These are phyloP conservation scores for Onchidella celtica DNA, from an alignment of 2,888 invertebrate genomes.

Conservation along the genomic window DNA sequence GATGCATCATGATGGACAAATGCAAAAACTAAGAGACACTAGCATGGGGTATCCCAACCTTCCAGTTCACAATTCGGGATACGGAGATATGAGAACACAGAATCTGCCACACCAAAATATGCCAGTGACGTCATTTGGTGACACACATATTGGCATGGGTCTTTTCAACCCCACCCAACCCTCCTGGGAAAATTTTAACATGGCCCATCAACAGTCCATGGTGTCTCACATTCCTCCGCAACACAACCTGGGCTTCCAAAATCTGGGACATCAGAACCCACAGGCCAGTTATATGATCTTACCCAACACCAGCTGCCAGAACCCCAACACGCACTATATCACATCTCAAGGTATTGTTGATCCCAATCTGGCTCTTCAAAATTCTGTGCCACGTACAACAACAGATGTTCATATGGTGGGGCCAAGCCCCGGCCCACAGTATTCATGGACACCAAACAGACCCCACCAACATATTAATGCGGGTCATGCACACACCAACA, in stretches of 20 bases:
- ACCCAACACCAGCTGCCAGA: slow-evolving; percentile 13
- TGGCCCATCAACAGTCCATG: slow-evolving; percentile 8
- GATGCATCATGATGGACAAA: background rate
- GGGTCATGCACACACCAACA: background rate
- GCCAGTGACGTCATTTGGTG: slow-evolving; percentile 5
- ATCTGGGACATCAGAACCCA: slow-evolving; percentile 1
- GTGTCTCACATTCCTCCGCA: background rate
- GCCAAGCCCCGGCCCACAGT: background rate
- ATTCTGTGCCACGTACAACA: background rate
- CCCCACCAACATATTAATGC: background rate
- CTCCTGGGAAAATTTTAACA: slow-evolving; percentile 28
- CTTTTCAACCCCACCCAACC: slow-evolving; percentile 3
- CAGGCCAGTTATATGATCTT: slow-evolving; percentile 12
- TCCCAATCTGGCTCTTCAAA: background rate
- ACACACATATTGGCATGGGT: background rate
- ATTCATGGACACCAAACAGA: background rate
- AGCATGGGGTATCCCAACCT: background rate
- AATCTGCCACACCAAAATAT: slow-evolving; percentile 7
- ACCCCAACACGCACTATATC: background rate
- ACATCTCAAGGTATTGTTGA: background rate
- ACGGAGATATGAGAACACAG: background rate
- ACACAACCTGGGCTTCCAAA: background rate
- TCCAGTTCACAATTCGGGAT: background rate
- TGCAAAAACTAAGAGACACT: background rate
- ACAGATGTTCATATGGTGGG: background rate